Base-by-base conservation (phyloP, 2,888 invertebrate species). In the Drosophila maculinotata region DNA sequence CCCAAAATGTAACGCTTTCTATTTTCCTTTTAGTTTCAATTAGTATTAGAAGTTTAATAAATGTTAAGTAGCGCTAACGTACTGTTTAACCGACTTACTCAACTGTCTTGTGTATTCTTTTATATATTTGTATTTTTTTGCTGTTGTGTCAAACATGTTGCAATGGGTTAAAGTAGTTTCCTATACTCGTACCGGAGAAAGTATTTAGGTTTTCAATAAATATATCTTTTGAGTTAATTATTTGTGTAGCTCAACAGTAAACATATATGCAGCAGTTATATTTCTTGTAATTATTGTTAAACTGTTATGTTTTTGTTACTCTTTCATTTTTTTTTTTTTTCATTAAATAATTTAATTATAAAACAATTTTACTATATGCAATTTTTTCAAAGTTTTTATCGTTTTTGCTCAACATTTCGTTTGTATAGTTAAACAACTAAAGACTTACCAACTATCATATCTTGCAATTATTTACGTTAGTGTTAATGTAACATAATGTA, bases 221-320 rank as follows among this genome's bases (percentile, higher is more conserved):
- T 75, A 75, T 82, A 79, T 69, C 45, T 65, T 76, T 87, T 52
- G 62, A 80, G 74, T 77, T 85, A 76, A 69, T 68, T 52, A 41
- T 54, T 67, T 73, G 67, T 80, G 76, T 76, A 70, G 64, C 64
- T 87, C 84, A 87, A 87, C 86, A 79, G 74, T 81, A 82, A 80
- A 71, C 80, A 66, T 79, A 77, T 88, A 73, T 80, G 87, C 72
- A 82, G 73, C 76, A 80, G 75, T 76, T 73, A 75, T 77, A 73
- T 75, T 69, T 71, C 45, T 59, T 53, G 59, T 64, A 74, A 66
- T 64, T 68, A 60, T 64, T 57, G 35, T 66, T 66, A 66, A 82
- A 62, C 54, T 81, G 59, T 60, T 62, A 49, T 54, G 12, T 45
- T 68, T 56, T 51, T 56, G 15, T 57, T 66, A 39, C 42, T 58